phyloP scores from a whole-genome alignment of 2,113 vertebrate genomes.

The Prionailurus viverrinus region DNA sequence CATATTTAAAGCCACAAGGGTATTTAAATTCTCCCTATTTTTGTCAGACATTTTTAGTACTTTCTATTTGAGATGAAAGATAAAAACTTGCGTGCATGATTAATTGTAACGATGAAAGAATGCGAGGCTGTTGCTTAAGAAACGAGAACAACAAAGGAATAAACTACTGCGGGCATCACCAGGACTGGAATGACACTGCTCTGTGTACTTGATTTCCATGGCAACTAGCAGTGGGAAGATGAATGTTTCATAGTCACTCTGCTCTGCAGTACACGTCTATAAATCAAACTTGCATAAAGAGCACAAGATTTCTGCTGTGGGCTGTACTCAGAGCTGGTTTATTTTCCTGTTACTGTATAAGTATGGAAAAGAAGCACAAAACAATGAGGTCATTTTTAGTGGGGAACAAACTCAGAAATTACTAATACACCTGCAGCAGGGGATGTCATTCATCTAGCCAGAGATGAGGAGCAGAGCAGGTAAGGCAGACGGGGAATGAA shows the following conservation, averaged over 20 bases:
- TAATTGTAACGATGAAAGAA: slow-evolving; percentile 87
- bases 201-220: slow-evolving; percentile 93
- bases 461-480: slow-evolving; percentile 52
- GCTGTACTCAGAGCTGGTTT: slow-evolving; percentile 86
- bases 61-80: slow-evolving; percentile 77
- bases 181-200: slow-evolving; percentile 90
- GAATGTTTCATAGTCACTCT: slow-evolving; percentile 90
- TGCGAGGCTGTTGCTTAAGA: slow-evolving; percentile 91
- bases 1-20: slow-evolving; percentile 57
- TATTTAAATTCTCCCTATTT: slow-evolving; percentile 69
- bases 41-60: slow-evolving; percentile 60
- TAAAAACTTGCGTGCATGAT: slow-evolving; percentile 84
- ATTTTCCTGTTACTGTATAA: slow-evolving; percentile 90
- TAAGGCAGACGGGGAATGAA: slow-evolving; percentile 38
- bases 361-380: slow-evolving; percentile 88
- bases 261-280: slow-evolving; percentile 90
- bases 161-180: slow-evolving; percentile 90
- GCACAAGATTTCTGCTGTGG: slow-evolving; percentile 87
- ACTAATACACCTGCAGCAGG: slow-evolving; percentile 79
- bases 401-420: slow-evolving; percentile 86
- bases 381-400: slow-evolving; percentile 88
- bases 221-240: slow-evolving; percentile 91
- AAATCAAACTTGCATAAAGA: slow-evolving; percentile 94
- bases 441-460: slow-evolving; percentile 79
- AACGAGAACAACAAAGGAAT: slow-evolving; percentile 91